Base-by-base conservation (phyloP, 2,113 vertebrate species). In the Eulemur rufifrons region DNA sequence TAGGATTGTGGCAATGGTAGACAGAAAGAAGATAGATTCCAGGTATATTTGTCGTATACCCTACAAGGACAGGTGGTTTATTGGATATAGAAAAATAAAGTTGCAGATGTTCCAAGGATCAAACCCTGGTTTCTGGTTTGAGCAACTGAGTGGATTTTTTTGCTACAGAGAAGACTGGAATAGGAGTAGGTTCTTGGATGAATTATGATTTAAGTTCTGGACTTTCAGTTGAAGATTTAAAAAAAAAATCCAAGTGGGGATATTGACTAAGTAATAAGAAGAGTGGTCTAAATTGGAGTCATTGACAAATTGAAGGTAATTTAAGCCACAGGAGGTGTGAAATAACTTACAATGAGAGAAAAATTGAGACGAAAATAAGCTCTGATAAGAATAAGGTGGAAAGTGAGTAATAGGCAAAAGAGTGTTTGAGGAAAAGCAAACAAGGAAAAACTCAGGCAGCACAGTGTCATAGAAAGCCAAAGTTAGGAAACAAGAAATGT, bases 191-290 rank as follows among this genome's bases (percentile, higher is more conserved):
- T 47, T 86, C 47, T n/a, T 10, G 13, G 54, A 6, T 68, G 76
- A 83, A 90, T 86, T 91, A 59, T 63, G 47, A 92, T 68, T 86
- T 91, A 84, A 45, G 3, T 73, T 92, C 83, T 86, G 7, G 25
- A 68, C 20, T 64, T 95, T 74, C 8, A 81, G 1, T 81, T 86
- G 21, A 11, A 86, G 23, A 66, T 54, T 47, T 56, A 39, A 73
- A 84, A 45, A 86, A 66, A 29, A n/a, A 34, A 47, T 66, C 8
- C 14, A 92, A 69, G 11, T 68, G n/a, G 8, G 63, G n/a, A 63
- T 47, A 77, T 8, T 52, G 54, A 86, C 9, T n/a, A 90, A 29
- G 10, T 82, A 59, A 59, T 59, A 77, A 56, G 47, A 50, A 73
- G 32, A 91, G 34, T 86, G 0, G 9, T 71, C 27, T 69, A 63